Base-by-base conservation (phyloP, 2,888 invertebrate species). In the Adineta ricciae region DNA sequence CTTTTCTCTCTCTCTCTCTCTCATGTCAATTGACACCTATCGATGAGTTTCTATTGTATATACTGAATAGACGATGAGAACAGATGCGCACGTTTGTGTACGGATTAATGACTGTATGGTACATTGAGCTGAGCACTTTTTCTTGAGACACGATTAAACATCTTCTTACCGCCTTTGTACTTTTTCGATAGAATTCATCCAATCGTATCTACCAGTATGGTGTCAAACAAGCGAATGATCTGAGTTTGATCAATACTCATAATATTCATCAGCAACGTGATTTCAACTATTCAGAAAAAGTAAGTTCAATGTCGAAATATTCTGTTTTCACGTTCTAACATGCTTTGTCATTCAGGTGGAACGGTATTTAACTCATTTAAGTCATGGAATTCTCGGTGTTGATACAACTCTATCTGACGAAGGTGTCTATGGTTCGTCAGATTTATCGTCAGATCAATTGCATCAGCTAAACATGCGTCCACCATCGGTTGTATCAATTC, bases 301-400 rank as follows among this genome's bases (percentile, higher is more conserved):
- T 78, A 41, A 78, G n/a, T 21, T 64, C 4, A 64, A 21, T 9
- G n/a, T 27, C 4, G 14, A 5, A 8, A 27, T n/a, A 24, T 24
- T 27, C 11, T 64, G 4, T 5, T 64, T 14, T n/a, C 11, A 8
- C 7, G 3, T 21, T 24, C 2, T 27, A 0, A 2, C 41, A 19
- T 41, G 1, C 41, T 21, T 73, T 27, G 14, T 32, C 32, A 11
- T 72, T 41, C n/a, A 78, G 78, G 78, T 78, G 38, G 78, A 78
- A 78, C 78, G 78, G n/a, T 78, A 78, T 78, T 78, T 78, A 78
- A 78, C 78, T 11, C 78, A 78, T 78, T 78, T 78, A 78, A 78
- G 41, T 41, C 11, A 41, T 9, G 41, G 41, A 24, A 38, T 38
- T 41, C 7, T 78, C 24, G 41, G 78, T n/a, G 41, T 41, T 41